These are phyloP conservation scores for Urocyon cinereoargenteus DNA, from an alignment of 2,797 vertebrate species.

Conservation along the genomic window DNA sequence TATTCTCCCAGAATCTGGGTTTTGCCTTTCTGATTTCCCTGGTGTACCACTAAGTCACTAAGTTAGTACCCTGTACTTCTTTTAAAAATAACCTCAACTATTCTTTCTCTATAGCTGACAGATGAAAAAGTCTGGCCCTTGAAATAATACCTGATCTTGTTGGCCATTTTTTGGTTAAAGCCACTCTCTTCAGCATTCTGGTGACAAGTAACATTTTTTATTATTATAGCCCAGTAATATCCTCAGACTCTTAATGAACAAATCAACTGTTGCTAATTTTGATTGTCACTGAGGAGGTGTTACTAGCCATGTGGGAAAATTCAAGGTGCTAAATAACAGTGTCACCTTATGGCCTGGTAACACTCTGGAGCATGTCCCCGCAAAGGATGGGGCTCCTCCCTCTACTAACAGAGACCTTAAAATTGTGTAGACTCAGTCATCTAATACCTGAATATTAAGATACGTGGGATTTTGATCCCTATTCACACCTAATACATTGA, in stretches of 20 bases:
- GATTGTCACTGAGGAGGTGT: neutral
- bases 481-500: neutral
- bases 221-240: neutral
- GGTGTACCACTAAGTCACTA: neutral
- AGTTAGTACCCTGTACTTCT: neutral
- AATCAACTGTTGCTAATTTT: neutral
- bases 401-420: neutral
- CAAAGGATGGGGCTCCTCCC: neutral
- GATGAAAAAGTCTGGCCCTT: neutral
- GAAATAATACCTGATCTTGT: neutral
- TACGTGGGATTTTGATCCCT: neutral
- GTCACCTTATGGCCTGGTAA: neutral
- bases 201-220: slow-evolving; percentile 6
- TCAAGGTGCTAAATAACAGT: neutral
- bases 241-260: neutral
- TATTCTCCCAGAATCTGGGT: neutral
- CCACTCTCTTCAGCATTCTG: neutral
- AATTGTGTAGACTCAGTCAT: neutral
- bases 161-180: neutral
- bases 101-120: neutral
- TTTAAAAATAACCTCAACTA: neutral
- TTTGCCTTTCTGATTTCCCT: neutral
- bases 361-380: neutral
- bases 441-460: neutral
- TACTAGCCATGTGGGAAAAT: neutral